Percentiles rank a stretch among this genome's conserved stretches.
Evolutionary conservation across 2,888 invertebrate species (phyloP).

Genomic region (Leptinotarsa peninsularis): DNA sequence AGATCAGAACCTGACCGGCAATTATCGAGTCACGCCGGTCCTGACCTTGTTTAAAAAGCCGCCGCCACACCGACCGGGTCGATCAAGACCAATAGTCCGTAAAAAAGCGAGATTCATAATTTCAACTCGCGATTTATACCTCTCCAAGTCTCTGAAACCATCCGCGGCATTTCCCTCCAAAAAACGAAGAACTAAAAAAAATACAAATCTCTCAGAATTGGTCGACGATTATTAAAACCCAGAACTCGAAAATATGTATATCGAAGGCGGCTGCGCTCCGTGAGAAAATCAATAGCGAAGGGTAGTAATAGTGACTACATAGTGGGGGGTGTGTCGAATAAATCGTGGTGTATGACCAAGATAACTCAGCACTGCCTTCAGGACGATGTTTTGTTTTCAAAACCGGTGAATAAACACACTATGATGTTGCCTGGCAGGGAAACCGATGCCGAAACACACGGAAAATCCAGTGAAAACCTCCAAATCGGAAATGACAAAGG

Average conservation of each 20-base stretch:
- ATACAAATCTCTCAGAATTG: neutral
- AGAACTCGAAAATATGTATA: slow-evolving; percentile 13
- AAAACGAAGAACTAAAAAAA: slow-evolving; percentile 11
- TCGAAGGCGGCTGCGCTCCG: slow-evolving; percentile 61
- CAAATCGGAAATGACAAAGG: neutral
- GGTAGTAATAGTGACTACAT: slow-evolving; percentile 50
- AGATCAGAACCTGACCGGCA: neutral
- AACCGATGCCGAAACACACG: neutral
- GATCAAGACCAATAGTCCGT: slow-evolving; percentile 17
- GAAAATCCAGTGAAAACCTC: slow-evolving; percentile 20
- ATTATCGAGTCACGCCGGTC: neutral
- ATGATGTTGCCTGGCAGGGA: slow-evolving; percentile 16
- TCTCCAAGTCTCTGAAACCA: slow-evolving; percentile 20
- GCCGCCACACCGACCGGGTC: slow-evolving; percentile 1
- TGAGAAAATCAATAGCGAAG: slow-evolving; percentile 60
- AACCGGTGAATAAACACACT: slow-evolving; percentile 20
- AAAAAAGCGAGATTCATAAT: slow-evolving; percentile 26
- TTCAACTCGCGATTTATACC: slow-evolving; percentile 14
- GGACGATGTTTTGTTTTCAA: slow-evolving; percentile 27
- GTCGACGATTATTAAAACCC: slow-evolving; percentile 10
- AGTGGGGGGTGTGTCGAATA: slow-evolving; percentile 62
- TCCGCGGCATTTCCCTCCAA: slow-evolving; percentile 22
- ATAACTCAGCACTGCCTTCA: slow-evolving; percentile 22
- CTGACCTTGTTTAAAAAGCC: neutral
- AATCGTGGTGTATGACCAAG: slow-evolving; percentile 28